Base-by-base conservation (phyloP, 2,888 invertebrate genomes). In the Trisateles emortualis region DNA sequence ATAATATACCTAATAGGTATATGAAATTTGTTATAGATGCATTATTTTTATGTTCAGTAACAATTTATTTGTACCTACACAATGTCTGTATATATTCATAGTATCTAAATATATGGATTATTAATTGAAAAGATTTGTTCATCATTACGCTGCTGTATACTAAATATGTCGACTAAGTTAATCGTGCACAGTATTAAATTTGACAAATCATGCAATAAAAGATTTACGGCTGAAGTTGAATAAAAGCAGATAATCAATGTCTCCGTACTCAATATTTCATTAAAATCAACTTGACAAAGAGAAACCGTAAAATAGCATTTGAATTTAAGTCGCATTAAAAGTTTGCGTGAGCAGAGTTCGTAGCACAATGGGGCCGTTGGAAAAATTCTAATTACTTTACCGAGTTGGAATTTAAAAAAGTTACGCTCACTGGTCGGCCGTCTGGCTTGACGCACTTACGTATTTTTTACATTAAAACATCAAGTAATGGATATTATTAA, bases 371-470 rank as follows among this genome's bases (percentile, higher is more conserved):
- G 84, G 80, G 83, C 83, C 79, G 87, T 81, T 84, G 87, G 86
- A 90, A 90, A 90, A 90, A 90, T 87, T 90, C 87, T 90, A 90
- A 90, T 90, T 90, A 88, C 88, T 89, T 90, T 86, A 83, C 80
- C 71, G 83, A 89, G 87, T 88, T 86, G 79, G 83, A 87, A 86
- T 89, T 87, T 86, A 70, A 86, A 86, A 88, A 87, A 89, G 89
- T 88, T 89, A 76, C 82, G 65, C 76, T 79, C 72, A 60, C 76
- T 74, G 74, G 73, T 64, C 74, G 72, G 72, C 68, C 66, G 74
- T 67, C 64, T 64, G 69, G 72, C 71, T 75, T 74, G 72, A 74
- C 73, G 75, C 73, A 78, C 74, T 79, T 80, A 74, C 74, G 72
- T 74, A 72, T 71, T 76, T 72, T 64, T 63, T 59, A 64, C 64